Base-by-base conservation (phyloP, 2,113 vertebrate species). In the Nerophis ophidion region DNA sequence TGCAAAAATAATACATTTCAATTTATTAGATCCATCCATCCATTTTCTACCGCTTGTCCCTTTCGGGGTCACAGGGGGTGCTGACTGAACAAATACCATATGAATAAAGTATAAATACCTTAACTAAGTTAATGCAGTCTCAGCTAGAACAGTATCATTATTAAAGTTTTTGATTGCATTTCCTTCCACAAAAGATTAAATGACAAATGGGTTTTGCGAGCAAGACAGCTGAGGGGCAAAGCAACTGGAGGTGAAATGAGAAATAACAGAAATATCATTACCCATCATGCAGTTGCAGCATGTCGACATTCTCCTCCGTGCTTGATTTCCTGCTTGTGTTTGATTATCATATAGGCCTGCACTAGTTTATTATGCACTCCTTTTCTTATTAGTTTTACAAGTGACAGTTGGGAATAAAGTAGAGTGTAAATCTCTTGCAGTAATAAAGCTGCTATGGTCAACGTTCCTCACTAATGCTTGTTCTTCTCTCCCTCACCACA, bases 401-500 rank as follows among this genome's bases (percentile, higher is more conserved):
- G 87, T 86, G 79, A 85, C 85, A 82, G 80, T 82, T 72, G 82
- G 76, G 81, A 89, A 86, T 88, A 86, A 81, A 86, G 81, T 82
- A 66, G 66, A 81, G 83, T 54, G 64, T 90, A 90, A 88, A 90
- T 90, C 87, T 87, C 67, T 56, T 50, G 60, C 63, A 75, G 86
- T 82, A 88, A 88, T 89, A 90, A 90, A 90, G 83, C 85, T 81
- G 85, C 75, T 85, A 69, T 65, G 84, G 77, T 86, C 82, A 81
- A 81, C 79, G 83, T 83, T 86, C 69, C 77, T 72, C 77, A 73
- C 63, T 84, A 80, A 88, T 85, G 80, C 79, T 71, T 75, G 74
- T 80, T 87, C 56, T 17, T 79, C 74, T 86, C 82, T 84, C 65
- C 69, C 76, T 82, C 77, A 74, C 77, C 70, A 66, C 73, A 79